Evolutionary conservation across 2,113 vertebrate genomes (phyloP).

Genomic region (Mesembrinibis cayennensis): DNA sequence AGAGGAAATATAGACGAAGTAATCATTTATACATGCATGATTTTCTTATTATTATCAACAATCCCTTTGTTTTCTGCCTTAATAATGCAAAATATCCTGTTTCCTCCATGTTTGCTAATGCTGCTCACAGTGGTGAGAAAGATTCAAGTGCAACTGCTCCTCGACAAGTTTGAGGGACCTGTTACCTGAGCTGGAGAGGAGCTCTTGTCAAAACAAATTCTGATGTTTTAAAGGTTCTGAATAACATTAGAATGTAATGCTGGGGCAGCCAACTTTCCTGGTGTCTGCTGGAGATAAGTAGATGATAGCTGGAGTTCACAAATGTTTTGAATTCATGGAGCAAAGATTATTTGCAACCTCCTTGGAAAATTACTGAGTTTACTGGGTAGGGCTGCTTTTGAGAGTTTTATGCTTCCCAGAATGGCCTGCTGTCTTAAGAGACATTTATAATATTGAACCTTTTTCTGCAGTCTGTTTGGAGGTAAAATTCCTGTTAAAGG

Average conservation of each 20-base stretch:
- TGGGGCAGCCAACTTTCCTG: background rate
- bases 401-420: background rate
- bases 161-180: background rate
- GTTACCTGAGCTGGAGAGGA: background rate
- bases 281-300: background rate
- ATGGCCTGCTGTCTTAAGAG: background rate
- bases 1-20: slow-evolving; percentile 39
- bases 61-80: slow-evolving; percentile 23
- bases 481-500: background rate
- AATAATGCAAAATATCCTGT: background rate
- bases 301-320: background rate
- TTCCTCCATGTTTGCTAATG: background rate
- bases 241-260: background rate
- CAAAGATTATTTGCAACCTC: background rate
- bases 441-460: background rate
- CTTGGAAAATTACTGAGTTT: background rate
- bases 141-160: background rate
- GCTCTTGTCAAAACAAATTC: background rate
- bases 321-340: background rate
- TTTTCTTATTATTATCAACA: slow-evolving; percentile 1
- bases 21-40: slow-evolving; percentile 19
- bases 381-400: background rate
- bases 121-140: background rate
- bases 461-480: background rate
- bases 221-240: background rate